phyloP scores from a whole-genome alignment of 2,888 invertebrate genomes.

The Xylota segnis region DNA sequence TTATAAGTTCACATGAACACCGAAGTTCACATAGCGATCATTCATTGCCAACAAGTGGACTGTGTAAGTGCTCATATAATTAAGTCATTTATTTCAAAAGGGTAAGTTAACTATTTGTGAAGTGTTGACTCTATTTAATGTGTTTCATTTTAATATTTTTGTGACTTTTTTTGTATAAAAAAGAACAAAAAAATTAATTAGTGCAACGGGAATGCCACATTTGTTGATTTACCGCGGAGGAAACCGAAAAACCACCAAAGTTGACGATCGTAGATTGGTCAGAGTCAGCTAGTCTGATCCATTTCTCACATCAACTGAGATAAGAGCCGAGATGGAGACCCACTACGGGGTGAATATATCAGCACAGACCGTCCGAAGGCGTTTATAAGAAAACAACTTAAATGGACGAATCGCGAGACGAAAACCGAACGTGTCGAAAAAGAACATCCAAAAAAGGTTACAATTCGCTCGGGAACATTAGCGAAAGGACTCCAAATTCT shows the following conservation, averaged over 20 bases:
- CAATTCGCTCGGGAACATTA: too few species aligned
- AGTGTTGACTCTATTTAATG: too few species aligned
- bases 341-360: constrained; percentile 11
- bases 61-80: too few species aligned
- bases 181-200: neutral
- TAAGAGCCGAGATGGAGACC: constrained; percentile 19
- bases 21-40: neutral
- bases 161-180: too few species aligned
- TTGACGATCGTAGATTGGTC: neutral
- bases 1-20: neutral
- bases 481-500: too few species aligned
- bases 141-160: too few species aligned
- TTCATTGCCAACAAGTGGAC: too few species aligned
- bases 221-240: too few species aligned
- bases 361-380: constrained; percentile 17
- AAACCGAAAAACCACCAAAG: constrained; percentile 10
- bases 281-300: constrained; percentile 13
- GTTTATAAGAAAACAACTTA: neutral
- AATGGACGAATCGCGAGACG: neutral
- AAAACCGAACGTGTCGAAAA: too few species aligned
- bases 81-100: too few species aligned
- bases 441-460: too few species aligned
- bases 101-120: too few species aligned
- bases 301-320: constrained; percentile 20
- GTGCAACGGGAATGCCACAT: neutral